Percentiles rank a stretch among this genome's conserved stretches.
Conservation (phyloP, 1,140 invertebrate genomes). For the Mizuhopecten yessoensis region DNA sequence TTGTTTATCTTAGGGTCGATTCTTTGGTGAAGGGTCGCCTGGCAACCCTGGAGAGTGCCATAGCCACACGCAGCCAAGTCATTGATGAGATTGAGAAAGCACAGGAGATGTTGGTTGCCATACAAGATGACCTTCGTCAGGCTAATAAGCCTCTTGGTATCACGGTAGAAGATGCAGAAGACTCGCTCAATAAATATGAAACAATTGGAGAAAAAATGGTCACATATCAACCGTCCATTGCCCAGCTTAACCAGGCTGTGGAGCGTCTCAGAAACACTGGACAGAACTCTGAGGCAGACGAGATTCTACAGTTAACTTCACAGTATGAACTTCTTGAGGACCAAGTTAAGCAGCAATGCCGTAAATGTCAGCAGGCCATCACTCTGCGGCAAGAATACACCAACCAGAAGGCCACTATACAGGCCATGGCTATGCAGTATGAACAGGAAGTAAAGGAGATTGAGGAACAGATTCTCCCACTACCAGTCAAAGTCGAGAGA, state of each 20-base stretch:
- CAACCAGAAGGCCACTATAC: conserved; percentile 92
- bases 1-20: conserved; percentile 59
- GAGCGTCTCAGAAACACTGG: conserved; percentile 70
- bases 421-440: conserved; percentile 93
- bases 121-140: conserved; percentile 93
- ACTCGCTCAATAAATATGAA: conserved; percentile 73
- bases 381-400: conserved; percentile 93
- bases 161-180: conserved; percentile 84
- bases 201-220: conserved; percentile 70
- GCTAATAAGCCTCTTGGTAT: conserved; percentile 91
- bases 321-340: conserved; percentile 93
- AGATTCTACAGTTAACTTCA: conserved; percentile 88
- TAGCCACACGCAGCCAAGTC: conserved; percentile 65
- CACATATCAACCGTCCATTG: conserved; percentile 70
- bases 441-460: conserved; percentile 93
- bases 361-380: conserved; percentile 87
- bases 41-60: conserved; percentile 61
- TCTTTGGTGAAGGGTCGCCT: conserved; percentile 64
- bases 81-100: conserved; percentile 65
- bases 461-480: conserved; percentile 90
- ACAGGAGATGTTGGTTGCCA: conserved; percentile 76
- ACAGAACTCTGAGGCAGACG: conserved; percentile 78
- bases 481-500: conserved; percentile 93
- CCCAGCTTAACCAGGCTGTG: conserved; percentile 70
- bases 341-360: conserved; percentile 68